phyloP scores from a whole-genome alignment of 2,888 invertebrate species.

The Lamellibrachia columna region DNA sequence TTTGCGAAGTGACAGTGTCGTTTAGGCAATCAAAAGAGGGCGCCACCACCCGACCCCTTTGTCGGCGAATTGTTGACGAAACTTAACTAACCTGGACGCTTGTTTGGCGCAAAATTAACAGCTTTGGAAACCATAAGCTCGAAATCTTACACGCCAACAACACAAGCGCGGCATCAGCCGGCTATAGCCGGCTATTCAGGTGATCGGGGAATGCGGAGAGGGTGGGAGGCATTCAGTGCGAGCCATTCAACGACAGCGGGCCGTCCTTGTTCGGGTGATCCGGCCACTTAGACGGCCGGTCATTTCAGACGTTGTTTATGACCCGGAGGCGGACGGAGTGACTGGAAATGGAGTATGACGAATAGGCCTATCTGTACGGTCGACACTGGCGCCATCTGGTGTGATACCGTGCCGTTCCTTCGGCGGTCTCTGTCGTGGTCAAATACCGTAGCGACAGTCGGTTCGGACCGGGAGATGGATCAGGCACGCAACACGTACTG shows the following conservation, averaged over 20 bases:
- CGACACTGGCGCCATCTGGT: not conserved
- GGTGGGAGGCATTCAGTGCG: not conserved
- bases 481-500: not conserved
- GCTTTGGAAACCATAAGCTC: constrained; percentile 3
- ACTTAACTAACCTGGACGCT: constrained; percentile 9
- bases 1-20: not conserved
- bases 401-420: not conserved
- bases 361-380: not conserved
- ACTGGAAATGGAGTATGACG: not conserved
- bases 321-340: not conserved
- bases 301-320: constrained; percentile 12
- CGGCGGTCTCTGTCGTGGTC: not conserved
- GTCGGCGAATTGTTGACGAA: not conserved
- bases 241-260: not conserved
- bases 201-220: not conserved
- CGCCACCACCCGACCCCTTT: not conserved
- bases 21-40: not conserved
- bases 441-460: not conserved
- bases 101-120: not conserved
- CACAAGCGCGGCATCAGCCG: not conserved
- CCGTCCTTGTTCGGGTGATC: not conserved
- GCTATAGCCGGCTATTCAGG: not conserved
- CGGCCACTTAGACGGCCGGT: not conserved
- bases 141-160: not conserved
- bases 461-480: not conserved